These are phyloP conservation scores for Erebia ligea DNA, from an alignment of 2,888 invertebrate genomes.

Conservation along the genomic window DNA sequence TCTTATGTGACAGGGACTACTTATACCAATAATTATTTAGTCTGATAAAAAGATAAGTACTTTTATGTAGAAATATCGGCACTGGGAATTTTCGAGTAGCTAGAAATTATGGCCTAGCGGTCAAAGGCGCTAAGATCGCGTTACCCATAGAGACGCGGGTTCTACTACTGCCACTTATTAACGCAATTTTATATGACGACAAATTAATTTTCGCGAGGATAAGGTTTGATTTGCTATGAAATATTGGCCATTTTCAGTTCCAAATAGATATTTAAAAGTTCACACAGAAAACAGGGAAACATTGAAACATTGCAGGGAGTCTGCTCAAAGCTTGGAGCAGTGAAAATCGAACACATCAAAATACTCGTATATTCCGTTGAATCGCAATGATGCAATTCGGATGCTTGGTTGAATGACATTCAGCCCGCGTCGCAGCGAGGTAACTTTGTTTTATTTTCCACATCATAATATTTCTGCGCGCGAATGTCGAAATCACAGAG, in stretches of 20 bases:
- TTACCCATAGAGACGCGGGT: too few species aligned
- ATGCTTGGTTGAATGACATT: slow-evolving; percentile 42
- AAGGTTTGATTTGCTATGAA: background rate
- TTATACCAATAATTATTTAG: too few species aligned
- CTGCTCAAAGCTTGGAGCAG: background rate
- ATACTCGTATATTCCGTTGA: slow-evolving; percentile 61
- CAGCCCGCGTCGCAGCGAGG: slow-evolving; percentile 41
- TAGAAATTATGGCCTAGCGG: too few species aligned
- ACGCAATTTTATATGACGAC: too few species aligned
- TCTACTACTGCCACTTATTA: too few species aligned
- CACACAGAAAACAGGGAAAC: background rate
- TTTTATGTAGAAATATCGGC: too few species aligned
- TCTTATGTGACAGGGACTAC: too few species aligned
- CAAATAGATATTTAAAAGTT: background rate
- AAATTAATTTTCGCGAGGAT: too few species aligned
- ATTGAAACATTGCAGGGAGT: too few species aligned
- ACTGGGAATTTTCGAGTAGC: too few species aligned
- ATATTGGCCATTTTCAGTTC: background rate
- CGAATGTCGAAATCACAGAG: background rate
- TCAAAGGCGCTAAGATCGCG: too few species aligned
- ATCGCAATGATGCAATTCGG: slow-evolving; percentile 59
- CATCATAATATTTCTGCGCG: slow-evolving; percentile 25
- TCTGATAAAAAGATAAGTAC: too few species aligned
- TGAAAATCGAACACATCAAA: slow-evolving; percentile 70
- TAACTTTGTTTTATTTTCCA: slow-evolving; percentile 29